phyloP scores from a whole-genome alignment of 2,888 invertebrate genomes.

The Tetranychus piercei region DNA sequence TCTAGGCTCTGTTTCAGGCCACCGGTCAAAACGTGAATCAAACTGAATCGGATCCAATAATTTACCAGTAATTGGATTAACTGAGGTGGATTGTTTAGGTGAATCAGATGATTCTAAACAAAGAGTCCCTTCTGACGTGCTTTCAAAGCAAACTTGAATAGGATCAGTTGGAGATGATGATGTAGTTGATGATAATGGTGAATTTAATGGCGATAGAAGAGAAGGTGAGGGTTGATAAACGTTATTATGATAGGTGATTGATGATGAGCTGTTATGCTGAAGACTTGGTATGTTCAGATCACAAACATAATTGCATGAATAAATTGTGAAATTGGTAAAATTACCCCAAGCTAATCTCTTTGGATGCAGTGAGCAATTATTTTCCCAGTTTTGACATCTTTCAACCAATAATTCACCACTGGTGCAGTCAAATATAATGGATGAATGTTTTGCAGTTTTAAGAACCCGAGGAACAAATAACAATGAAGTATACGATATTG shows the following conservation, averaged over 20 bases:
- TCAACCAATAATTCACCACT: slow-evolving; percentile 26
- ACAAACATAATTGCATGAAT: slow-evolving; percentile 25
- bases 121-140: slow-evolving; percentile 16
- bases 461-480: slow-evolving; percentile 30
- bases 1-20: slow-evolving; percentile 24
- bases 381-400: slow-evolving; percentile 26
- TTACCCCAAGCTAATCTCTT: slow-evolving; percentile 19
- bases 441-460: slow-evolving; percentile 24
- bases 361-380: slow-evolving; percentile 21
- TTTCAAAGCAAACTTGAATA: slow-evolving; percentile 24
- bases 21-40: slow-evolving; percentile 23
- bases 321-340: slow-evolving; percentile 23
- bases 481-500: slow-evolving; percentile 30
- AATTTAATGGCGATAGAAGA: too few species aligned
- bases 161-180: slow-evolving; percentile 19
- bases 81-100: not conserved
- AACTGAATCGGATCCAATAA: slow-evolving; percentile 22
- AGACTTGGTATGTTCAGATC: not conserved
- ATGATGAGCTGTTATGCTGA: not conserved
- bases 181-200: not conserved
- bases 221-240: not conserved
- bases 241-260: not conserved
- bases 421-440: slow-evolving; percentile 27
- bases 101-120: slow-evolving; percentile 16
- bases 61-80: not conserved